Percentiles rank a stretch among this genome's conserved stretches.
These are phyloP conservation scores for Caradrina clavipalpis DNA, from an alignment of 2,888 invertebrate species.

Conservation along the genomic window DNA sequence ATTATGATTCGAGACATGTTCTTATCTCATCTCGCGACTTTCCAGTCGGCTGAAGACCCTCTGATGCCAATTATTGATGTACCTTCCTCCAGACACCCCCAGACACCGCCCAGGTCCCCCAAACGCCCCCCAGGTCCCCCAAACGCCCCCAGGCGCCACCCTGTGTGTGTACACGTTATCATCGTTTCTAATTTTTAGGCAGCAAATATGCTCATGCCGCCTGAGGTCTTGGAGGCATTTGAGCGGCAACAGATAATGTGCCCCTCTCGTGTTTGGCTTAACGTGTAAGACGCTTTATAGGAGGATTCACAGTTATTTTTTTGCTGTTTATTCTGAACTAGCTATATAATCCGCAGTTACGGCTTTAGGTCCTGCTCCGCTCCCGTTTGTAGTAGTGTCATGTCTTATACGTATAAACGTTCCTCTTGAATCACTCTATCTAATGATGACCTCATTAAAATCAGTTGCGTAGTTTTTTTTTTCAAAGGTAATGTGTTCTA, in stretches of 20 bases:
- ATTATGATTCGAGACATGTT: constrained; percentile 43
- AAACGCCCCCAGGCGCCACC: constrained; percentile 35
- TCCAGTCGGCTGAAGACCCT: constrained; percentile 62
- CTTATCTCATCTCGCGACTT: constrained; percentile 47
- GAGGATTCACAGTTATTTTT: background rate
- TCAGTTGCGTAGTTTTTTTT: too few species aligned
- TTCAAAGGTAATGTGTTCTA: too few species aligned
- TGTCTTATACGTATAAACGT: too few species aligned
- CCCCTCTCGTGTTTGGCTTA: background rate
- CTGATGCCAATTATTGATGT: constrained; percentile 47
- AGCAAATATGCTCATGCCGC: constrained; percentile 45
- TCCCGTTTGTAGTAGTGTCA: too few species aligned
- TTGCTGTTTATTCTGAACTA: too few species aligned
- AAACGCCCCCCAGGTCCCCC: constrained; percentile 5
- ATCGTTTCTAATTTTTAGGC: constrained; percentile 50
- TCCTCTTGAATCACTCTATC: too few species aligned
- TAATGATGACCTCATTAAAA: too few species aligned
- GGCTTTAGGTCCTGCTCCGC: too few species aligned
- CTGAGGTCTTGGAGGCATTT: constrained; percentile 42
- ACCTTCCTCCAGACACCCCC: constrained; percentile 8
- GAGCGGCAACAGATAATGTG: constrained; percentile 48
- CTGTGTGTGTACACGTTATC: constrained; percentile 38
- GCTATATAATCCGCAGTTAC: too few species aligned
- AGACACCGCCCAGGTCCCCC: constrained; percentile 1
- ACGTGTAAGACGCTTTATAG: background rate